Percentiles rank a stretch among this genome's conserved stretches.
Conservation (phyloP, 2,113 vertebrate genomes). For the Meleagris gallopavo region DNA sequence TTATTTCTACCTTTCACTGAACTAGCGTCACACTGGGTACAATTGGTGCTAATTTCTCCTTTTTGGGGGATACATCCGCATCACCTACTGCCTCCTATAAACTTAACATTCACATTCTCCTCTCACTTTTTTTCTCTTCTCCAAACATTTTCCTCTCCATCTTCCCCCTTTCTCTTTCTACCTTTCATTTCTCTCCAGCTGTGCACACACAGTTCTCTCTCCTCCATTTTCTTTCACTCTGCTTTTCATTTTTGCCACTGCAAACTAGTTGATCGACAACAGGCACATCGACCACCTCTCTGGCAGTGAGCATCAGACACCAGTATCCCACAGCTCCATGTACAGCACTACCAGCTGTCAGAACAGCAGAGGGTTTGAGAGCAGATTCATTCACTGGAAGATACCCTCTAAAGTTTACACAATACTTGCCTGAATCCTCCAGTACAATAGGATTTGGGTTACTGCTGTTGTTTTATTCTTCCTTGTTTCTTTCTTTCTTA, state of each 20-base stretch:
- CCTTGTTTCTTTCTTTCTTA: background rate
- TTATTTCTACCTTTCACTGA: background rate
- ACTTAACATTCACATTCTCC: background rate
- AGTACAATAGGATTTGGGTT: fast-evolving
- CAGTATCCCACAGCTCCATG: background rate
- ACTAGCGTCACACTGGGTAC: background rate
- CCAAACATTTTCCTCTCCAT: background rate
- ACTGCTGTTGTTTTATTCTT: background rate
- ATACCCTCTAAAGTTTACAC: background rate
- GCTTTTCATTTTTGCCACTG: background rate
- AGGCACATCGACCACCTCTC: background rate
- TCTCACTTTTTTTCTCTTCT: background rate
- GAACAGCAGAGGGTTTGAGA: background rate
- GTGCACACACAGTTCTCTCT: background rate
- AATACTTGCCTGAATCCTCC: background rate
- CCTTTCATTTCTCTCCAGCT: background rate
- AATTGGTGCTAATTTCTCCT: background rate
- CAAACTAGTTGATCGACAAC: background rate
- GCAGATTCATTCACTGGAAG: background rate
- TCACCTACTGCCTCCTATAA: background rate
- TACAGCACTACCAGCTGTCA: background rate
- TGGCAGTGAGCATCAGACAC: background rate
- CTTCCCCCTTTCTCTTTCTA: background rate
- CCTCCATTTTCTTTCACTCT: background rate
- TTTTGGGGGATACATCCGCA: background rate